Conservation (phyloP, 2,888 invertebrate genomes). For the Tenthredo livida region DNA sequence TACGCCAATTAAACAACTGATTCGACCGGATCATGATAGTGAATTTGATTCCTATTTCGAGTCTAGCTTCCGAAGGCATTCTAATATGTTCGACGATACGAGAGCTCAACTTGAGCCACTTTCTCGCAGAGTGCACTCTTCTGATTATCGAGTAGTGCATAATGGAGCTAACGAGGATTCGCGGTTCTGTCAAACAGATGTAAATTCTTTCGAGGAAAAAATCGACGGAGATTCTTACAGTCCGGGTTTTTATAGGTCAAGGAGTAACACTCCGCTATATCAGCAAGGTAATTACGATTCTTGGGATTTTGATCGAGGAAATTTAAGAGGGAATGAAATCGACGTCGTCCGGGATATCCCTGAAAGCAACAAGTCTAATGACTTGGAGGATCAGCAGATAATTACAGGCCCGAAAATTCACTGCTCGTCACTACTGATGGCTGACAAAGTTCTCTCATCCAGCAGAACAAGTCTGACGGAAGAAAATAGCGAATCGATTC, state of each 20-base stretch:
- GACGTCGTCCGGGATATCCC: not conserved
- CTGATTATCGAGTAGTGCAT: not conserved
- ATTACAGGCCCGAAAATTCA: not conserved
- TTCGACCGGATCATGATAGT: not conserved
- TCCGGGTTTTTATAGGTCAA: not conserved
- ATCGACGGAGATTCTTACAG: not conserved
- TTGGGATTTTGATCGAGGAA: not conserved
- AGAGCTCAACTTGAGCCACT: not conserved
- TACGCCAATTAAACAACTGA: not conserved
- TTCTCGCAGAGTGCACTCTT: not conserved
- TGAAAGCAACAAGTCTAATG: not conserved
- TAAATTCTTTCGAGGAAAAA: not conserved
- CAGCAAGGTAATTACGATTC: not conserved
- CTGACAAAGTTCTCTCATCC: not conserved
- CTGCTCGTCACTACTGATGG: not conserved
- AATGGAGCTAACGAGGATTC: not conserved
- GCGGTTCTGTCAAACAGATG: not conserved
- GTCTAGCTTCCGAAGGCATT: conserved; percentile 31
- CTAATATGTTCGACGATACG: conserved; percentile 16
- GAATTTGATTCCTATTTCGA: conserved; percentile 14
- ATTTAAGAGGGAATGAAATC: not conserved
- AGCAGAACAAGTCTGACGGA: not conserved
- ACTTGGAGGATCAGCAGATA: not conserved
- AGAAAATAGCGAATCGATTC: not conserved
- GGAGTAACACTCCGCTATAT: not conserved